Evolutionary conservation across 2,797 vertebrate genomes (phyloP).

Genomic region (Buceros bicornis): DNA sequence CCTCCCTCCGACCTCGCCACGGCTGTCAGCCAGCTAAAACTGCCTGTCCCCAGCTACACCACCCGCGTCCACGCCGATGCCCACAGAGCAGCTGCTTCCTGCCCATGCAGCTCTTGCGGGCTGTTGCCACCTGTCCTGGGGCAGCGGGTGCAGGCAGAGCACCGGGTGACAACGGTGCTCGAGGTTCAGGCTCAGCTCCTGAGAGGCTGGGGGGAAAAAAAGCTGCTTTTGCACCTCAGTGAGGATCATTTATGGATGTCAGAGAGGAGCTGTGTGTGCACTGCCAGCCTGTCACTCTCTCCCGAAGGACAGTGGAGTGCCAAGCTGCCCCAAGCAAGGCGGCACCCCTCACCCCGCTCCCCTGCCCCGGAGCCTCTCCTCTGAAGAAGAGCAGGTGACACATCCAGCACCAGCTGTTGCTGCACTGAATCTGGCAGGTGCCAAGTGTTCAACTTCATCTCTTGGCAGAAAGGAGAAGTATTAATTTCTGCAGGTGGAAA

Average conservation of each 20-base stretch:
- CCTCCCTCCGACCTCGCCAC: neutral
- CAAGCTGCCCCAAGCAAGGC: neutral
- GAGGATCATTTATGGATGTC: neutral
- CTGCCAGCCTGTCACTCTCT: neutral
- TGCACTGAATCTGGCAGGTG: neutral
- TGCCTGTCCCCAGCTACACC: rapidly evolving
- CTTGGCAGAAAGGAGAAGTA: neutral
- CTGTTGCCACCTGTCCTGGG: neutral
- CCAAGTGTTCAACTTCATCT: neutral
- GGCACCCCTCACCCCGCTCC: neutral
- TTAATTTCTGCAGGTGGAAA: neutral
- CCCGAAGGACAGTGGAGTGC: neutral
- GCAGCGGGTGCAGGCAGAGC: neutral
- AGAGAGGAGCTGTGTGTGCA: neutral
- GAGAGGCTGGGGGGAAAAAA: rapidly evolving
- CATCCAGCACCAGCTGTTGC: neutral
- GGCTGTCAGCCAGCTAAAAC: neutral
- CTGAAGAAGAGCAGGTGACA: neutral
- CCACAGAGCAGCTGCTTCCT: neutral
- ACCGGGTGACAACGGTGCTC: rapidly evolving
- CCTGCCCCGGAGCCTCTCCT: neutral
- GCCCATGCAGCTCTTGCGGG: neutral
- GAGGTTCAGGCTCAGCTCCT: neutral
- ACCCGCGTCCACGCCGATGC: rapidly evolving
- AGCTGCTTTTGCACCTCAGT: neutral